Conservation (phyloP, 2,113 vertebrate species). For the Cacatua alba region DNA sequence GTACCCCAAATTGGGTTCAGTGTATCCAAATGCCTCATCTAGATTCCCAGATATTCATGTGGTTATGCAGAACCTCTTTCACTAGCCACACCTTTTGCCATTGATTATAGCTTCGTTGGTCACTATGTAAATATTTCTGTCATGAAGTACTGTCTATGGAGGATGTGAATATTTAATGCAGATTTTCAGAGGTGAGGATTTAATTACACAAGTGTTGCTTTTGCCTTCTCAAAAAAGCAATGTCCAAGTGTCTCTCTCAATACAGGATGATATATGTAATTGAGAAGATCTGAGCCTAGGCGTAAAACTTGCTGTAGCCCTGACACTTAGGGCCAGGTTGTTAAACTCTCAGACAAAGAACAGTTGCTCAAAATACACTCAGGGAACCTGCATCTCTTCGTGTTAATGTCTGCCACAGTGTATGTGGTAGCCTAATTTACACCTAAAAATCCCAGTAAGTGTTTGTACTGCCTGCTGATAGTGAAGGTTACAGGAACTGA, state of each 20-base stretch:
- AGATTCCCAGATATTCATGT: background rate
- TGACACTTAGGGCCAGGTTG: background rate
- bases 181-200: background rate
- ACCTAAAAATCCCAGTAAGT: background rate
- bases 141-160: background rate
- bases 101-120: background rate
- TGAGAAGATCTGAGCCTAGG: background rate
- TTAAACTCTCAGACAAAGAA: conserved; percentile 3
- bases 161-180: background rate
- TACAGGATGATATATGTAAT: background rate
- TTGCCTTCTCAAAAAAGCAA: background rate
- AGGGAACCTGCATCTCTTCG: background rate
- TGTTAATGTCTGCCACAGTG: accelerated
- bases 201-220: background rate
- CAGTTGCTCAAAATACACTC: background rate
- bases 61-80: background rate
- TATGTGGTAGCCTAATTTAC: background rate
- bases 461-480: background rate
- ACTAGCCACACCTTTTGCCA: background rate
- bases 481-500: background rate
- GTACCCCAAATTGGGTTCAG: background rate
- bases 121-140: background rate
- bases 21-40: background rate
- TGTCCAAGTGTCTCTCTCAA: background rate
- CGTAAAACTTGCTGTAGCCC: background rate